Evolutionary conservation across 2,113 vertebrate genomes (phyloP), one percentile per base, ranked within the genome.

Genomic region (Baryphthengus martii): DNA sequence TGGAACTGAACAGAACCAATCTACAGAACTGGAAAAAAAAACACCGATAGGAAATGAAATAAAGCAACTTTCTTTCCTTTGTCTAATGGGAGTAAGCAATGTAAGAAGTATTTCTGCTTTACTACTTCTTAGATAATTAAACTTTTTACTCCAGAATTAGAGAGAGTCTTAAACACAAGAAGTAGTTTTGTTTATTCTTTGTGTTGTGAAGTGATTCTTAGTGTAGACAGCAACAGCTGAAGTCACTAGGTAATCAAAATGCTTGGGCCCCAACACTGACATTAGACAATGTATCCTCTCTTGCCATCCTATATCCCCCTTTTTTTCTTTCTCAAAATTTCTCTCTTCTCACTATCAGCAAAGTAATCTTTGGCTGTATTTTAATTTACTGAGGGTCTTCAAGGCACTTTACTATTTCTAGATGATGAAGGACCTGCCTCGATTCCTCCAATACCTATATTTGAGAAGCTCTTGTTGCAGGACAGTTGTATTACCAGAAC

Each of bases 161-260:
- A 75, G 52, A 58, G 18, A 92, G 75, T 37, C 62, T 95, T 92
- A 85, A 84, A 93, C 44, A n/a, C 65, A 89, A 88, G 45, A n/a
- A 79, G 19, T 61, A 72, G 49, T 84, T 75, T 33, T 78, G 45
- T 50, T 87, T 70, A n/a, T 86, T 2, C 37, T 94, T 94, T 96
- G 16, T 94, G 37, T 85, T 87, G 33, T 37, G 75, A 63, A 93
- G 88, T 61, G 59, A 78, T 95, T 97, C 81, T 85, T 82, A 28
- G 26, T 42, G 37, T 66, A 67, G 37, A 65, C 40, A 92, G 31
- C 26, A 40, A 70, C 44, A 72, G 29, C 0, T 79, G n/a, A 61
- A 83, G 21, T 82, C 13, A 21, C 12, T 56, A 24, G 18, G 17
- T 68, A 45, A 83, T 73, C 26, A 61, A 90, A 72, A 76, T 47